A percentile compares a stretch with the other conserved stretches of the same genome.
These are phyloP conservation scores for Pomacea maculata DNA, from an alignment of 1,140 invertebrate species.

Conservation along the genomic window DNA sequence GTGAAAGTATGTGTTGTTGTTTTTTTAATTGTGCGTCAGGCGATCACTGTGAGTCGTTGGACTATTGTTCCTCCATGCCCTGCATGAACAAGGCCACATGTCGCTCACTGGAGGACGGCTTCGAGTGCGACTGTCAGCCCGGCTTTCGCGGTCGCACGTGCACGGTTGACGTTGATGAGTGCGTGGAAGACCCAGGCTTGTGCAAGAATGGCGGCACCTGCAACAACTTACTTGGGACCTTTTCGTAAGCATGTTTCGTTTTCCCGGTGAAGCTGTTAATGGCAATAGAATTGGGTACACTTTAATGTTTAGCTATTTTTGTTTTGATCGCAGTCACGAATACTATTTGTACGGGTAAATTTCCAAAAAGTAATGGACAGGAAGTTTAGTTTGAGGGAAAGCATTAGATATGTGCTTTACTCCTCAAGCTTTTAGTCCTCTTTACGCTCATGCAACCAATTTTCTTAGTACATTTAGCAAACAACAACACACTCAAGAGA, in stretches of 20 bases:
- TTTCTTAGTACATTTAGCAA: too few relatives aligned
- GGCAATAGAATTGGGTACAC: background rate
- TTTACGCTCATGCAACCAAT: too few relatives aligned
- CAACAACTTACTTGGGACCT: conserved; percentile 80
- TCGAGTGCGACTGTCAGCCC: conserved; percentile 51
- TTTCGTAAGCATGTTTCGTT: conserved; percentile 74
- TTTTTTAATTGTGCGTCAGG: conserved; percentile 69
- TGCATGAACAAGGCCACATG: conserved; percentile 61
- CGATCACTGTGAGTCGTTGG: conserved; percentile 84
- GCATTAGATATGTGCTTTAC: too few relatives aligned
- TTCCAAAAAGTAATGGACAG: too few relatives aligned
- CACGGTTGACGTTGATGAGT: conserved; percentile 90
- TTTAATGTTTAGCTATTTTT: background rate
- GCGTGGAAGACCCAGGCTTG: conserved; percentile 76
- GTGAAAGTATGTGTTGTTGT: too few relatives aligned
- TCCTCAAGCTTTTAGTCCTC: too few relatives aligned
- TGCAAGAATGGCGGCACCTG: conserved; percentile 90
- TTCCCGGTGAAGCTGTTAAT: background rate
- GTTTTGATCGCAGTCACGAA: background rate
- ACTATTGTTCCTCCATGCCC: conserved; percentile 56
- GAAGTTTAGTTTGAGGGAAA: too few relatives aligned
- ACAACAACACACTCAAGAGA: too few relatives aligned
- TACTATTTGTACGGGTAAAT: background rate
- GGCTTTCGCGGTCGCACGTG: conserved; percentile 72
- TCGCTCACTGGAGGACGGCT: conserved; percentile 72